Evolutionary conservation across 2,888 invertebrate genomes (phyloP).

Genomic region (Conus canariensis): DNA sequence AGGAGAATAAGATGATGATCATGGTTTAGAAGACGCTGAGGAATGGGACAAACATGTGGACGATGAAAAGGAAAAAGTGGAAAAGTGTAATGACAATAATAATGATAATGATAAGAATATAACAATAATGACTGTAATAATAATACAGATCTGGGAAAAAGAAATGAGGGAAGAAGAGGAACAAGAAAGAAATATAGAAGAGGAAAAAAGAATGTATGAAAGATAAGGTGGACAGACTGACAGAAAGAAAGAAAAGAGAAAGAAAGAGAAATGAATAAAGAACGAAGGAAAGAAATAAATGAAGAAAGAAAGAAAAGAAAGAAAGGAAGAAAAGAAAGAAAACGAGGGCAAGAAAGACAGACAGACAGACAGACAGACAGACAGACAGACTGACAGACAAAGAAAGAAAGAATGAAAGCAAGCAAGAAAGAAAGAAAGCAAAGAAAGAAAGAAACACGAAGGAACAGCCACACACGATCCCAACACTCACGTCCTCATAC

Average conservation of each 20-base stretch:
- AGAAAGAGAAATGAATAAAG: background rate
- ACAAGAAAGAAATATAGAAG: background rate
- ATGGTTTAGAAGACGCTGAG: no score
- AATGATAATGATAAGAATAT: no score
- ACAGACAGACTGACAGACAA: background rate
- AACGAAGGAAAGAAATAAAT: background rate
- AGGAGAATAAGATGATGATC: no score
- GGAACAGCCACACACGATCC: background rate
- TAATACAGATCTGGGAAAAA: no score
- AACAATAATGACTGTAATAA: no score
- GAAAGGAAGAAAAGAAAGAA: background rate
- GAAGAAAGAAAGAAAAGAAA: background rate
- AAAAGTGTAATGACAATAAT: no score
- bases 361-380: background rate
- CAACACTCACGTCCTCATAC: constrained; percentile 35
- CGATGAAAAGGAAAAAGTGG: no score
- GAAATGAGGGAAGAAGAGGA: background rate
- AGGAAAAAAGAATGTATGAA: background rate
- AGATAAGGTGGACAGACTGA: no score
- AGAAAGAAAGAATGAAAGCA: background rate
- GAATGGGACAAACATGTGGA: no score
- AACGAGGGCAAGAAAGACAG: background rate
- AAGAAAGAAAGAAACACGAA: no score
- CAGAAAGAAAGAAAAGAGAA: no score
- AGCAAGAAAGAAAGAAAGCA: no score